Evolutionary conservation across 2,888 invertebrate genomes (phyloP), one percentile per base, ranked within the genome.

Genomic region (Strigamia transsilvanica): DNA sequence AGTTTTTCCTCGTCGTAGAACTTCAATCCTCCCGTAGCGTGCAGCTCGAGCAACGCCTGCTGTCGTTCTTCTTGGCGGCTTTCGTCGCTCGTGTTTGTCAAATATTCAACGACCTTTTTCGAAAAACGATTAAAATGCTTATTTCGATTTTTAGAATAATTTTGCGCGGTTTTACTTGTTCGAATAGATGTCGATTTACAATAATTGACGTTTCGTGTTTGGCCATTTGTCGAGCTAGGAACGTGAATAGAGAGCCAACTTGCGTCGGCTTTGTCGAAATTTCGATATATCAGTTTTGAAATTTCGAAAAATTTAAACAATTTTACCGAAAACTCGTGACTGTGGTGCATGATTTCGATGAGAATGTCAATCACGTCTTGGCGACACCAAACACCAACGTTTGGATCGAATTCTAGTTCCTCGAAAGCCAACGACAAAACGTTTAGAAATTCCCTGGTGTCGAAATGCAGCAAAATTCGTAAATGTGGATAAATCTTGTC

Each of bases 361-460:
- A 95, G 89, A 86, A 95, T 94, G 86, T 94, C 93, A 46, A 95
- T 92, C 80, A 95, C 91, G 83, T 94, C 88, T 86, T 94, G 94
- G 81, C 93, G 90, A 87, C 94, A 92, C 32, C 92, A 89, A 79
- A 91, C 88, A 0, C 93, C 13, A 3, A 27, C 27, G 27, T 27
- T 27, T 27, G 27, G 91, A 34, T 91, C 91, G 86, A 94, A 94
- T 87, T 94, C 94, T 13, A 91, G 91, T 86, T 95, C 94, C 85
- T 93, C 93, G 89, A 95, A 95, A 73, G 95, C 94, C 88, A 96
- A 89, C 32, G 94, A 92, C 81, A 96, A 90, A 5, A 95, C 95
- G 88, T 96, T 96, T 61, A 96, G 89, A 85, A 94, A 95, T 86
- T 95, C 96, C 81, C 94, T 90, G 0, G 94, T 93, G 87, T 96